phyloP scores from a whole-genome alignment of 2,888 invertebrate species.

The Volucella inanis region DNA sequence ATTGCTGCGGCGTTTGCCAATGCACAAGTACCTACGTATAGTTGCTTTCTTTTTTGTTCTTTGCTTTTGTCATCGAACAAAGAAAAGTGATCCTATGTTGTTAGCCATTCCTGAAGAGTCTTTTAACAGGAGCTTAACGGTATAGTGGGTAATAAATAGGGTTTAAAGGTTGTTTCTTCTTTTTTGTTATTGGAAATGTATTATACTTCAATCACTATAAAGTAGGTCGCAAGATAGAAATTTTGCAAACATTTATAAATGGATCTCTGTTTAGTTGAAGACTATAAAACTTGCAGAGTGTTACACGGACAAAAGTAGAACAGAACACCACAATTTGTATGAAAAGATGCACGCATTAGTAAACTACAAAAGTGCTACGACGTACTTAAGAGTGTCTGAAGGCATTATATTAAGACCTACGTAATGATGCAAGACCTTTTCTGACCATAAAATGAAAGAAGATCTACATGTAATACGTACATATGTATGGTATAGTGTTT shows the following conservation, averaged over 20 bases:
- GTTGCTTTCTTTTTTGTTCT: slow-evolving; percentile 34
- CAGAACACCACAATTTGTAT: slow-evolving; percentile 6
- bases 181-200: slow-evolving; percentile 40
- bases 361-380: too few relatives aligned
- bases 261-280: not conserved
- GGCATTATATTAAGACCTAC: too few relatives aligned
- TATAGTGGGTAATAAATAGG: slow-evolving; percentile 63
- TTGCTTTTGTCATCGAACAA: slow-evolving; percentile 34
- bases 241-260: slow-evolving; percentile 33
- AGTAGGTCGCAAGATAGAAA: slow-evolving; percentile 47
- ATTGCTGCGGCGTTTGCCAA: not conserved
- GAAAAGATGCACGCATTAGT: not conserved
- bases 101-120: slow-evolving; percentile 28
- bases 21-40: not conserved
- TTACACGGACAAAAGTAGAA: not conserved
- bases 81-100: slow-evolving; percentile 57
- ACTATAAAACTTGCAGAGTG: slow-evolving; percentile 3
- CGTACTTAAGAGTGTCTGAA: too few relatives aligned
- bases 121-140: slow-evolving; percentile 55
- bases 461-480: too few relatives aligned
- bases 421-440: too few relatives aligned
- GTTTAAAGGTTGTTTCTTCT: slow-evolving; percentile 60
- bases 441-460: too few relatives aligned
- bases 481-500: too few relatives aligned
- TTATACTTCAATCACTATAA: slow-evolving; percentile 34